Conservation (phyloP, 2,797 vertebrate species). For the Sparidentex hasta region DNA sequence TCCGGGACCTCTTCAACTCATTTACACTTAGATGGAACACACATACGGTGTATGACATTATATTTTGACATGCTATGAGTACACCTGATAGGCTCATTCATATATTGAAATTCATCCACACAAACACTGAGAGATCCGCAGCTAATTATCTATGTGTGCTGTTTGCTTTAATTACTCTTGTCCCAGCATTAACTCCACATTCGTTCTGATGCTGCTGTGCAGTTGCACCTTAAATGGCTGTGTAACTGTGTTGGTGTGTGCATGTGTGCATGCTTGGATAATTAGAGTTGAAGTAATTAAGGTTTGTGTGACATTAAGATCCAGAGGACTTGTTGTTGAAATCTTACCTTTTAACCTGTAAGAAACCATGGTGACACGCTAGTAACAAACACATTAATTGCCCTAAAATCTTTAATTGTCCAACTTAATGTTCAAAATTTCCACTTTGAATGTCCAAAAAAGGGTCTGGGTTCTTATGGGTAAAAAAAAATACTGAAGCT, state of each 20-base stretch:
- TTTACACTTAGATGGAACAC: constrained; percentile 24
- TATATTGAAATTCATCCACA: constrained; percentile 23
- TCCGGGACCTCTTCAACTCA: constrained; percentile 31
- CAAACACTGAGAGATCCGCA: constrained; percentile 30
- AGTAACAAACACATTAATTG: no score
- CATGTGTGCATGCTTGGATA: not conserved
- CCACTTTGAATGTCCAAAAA: no score
- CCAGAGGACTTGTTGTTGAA: no score
- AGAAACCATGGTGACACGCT: no score
- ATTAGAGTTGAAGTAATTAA: constrained; percentile 15
- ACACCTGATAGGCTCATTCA: constrained; percentile 7
- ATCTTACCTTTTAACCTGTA: no score
- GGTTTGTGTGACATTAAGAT: not conserved
- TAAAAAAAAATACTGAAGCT: no score
- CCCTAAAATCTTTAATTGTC: no score
- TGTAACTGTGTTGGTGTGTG: constrained; percentile 9
- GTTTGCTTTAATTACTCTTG: constrained; percentile 67
- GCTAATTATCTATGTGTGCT: constrained; percentile 49
- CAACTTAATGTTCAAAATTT: no score
- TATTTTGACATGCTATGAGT: constrained; percentile 10
- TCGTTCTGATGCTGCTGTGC: constrained; percentile 48
- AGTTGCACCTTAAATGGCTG: constrained; percentile 33
- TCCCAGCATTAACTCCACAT: constrained; percentile 44
- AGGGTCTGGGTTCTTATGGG: no score
- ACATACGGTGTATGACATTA: not conserved